Evolutionary conservation across 2,888 invertebrate species (phyloP).

Genomic region (Nysson spinosus): DNA sequence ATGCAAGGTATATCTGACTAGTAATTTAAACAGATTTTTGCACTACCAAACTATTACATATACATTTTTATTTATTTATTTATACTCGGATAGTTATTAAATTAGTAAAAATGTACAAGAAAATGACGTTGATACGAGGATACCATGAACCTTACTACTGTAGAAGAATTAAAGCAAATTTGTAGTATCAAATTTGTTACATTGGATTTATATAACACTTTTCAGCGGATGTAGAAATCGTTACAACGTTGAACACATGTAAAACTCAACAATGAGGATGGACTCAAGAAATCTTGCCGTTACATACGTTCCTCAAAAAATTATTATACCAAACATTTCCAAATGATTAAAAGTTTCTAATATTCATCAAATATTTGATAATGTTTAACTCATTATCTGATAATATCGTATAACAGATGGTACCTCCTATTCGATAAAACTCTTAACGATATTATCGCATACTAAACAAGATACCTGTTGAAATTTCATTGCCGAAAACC

Average conservation of each 20-base stretch:
- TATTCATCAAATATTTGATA: no score
- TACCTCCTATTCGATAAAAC: no score
- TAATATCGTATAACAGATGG: no score
- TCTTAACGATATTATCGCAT: no score
- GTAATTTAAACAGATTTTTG: not conserved
- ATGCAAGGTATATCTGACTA: no score
- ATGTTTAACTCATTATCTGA: no score
- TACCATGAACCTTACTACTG: constrained; percentile 7
- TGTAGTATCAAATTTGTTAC: constrained; percentile 7
- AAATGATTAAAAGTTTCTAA: no score
- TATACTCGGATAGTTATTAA: constrained; percentile 11
- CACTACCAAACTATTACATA: not conserved
- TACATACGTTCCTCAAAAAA: no score
- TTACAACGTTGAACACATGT: constrained; percentile 14
- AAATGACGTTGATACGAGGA: constrained; percentile 20
- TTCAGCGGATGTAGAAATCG: constrained; percentile 1
- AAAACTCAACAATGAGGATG: not conserved
- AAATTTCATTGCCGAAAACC: no score
- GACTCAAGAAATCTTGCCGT: not conserved
- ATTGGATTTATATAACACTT: constrained; percentile 1
- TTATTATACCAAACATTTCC: no score
- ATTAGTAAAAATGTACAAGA: constrained; percentile 25
- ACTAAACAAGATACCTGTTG: no score
- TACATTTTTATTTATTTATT: constrained; percentile 34
- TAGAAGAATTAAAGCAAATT: constrained; percentile 9